Evolutionary conservation across 2,797 vertebrate genomes (phyloP), one percentile per base, ranked within the genome.

Genomic region (Megalops cyprinoides): DNA sequence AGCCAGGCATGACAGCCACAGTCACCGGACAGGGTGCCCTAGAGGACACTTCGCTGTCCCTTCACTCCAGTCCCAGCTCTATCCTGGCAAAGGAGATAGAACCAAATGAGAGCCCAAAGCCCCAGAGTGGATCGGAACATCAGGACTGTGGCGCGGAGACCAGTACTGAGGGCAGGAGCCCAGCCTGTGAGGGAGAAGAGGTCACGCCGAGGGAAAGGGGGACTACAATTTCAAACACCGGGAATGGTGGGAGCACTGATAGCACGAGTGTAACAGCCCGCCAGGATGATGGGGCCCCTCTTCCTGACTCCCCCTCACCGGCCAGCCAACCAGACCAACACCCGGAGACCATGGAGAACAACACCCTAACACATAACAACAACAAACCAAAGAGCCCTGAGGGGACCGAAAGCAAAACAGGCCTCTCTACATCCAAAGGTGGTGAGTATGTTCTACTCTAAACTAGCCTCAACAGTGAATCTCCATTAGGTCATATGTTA

Each of bases 51-150:
- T 94, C 94, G 0, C 85, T 94, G 9, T 95, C 94, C 51, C 90
- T 95, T 60, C 94, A 95, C 90, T 95, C 94, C 82, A 95, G 94
- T 78, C 94, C 94, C 78, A 95, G 94, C 89, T 95, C 94, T 1
- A 85, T 95, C 84, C 76, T 55, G n/a, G 81, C 62, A 25, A 62
- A 31, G 9, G 76, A 71, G 37, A 7, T 18, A 18, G 62, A 73
- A 10, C 51, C 31, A 76, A 44, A 69, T 34, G 31, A 28, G 14
- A 74, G 74, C 46, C 28, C 34, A 44, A 23, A 37, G 23, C 44
- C 44, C 51, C 81, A 58, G 44, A 51, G 1, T 49, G 49, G 31
- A 34, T 4, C 85, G 0, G 88, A 67, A 73, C 81, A 84, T 20
- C 78, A 18, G 3, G 79, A 69, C 14, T 83, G 73, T 0, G 49